Evolutionary conservation across 2,888 invertebrate genomes (phyloP), one percentile per base, ranked within the genome.

Genomic region (Dryomyza anilis): DNA sequence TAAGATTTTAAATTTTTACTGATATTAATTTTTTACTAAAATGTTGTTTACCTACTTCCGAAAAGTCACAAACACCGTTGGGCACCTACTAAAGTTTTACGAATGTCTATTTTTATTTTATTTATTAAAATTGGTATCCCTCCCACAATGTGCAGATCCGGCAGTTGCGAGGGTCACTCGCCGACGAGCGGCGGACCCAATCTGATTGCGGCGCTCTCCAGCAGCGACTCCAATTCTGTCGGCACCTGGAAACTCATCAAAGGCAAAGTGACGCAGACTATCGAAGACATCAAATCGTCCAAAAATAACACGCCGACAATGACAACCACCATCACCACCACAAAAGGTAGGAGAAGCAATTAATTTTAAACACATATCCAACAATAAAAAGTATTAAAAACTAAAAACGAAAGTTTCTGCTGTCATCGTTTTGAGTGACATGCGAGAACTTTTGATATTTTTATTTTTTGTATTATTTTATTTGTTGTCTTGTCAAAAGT

Each of bases 241-340:
- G 82, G 82, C 64, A 82, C 83, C 66, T 83, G 83, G 83, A 80
- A 80, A 68, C 70, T 83, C 59, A 81, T 83, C 68, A 83, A 83
- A 70, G 83, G 83, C 59, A 82, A 81, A 71, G 83, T 83, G 3
- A 76, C 82, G 29, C 83, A 83, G 67, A 83, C 83, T 5, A 78
- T 83, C 69, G 83, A 83, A 72, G 83, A 83, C 39, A 83, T 83
- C 45, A 83, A 83, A 73, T 81, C 81, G 46, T 81, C 83, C 21
- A 83, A 83, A 72, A 72, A 63, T 67, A 72, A 63, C 27, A 69
- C 67, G 53, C 66, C 70, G 50, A 30, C 67, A 21, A 14, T 68
- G 48, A 46, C 66, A 60, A 67, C 66, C 43, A 63, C 67, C 45
- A 14, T 68, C 45, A 46, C 66, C 57, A 67, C 66, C 43, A 63